These are phyloP conservation scores for Nephrotoma flavescens DNA, from an alignment of 2,888 invertebrate genomes.

Conservation along the genomic window DNA sequence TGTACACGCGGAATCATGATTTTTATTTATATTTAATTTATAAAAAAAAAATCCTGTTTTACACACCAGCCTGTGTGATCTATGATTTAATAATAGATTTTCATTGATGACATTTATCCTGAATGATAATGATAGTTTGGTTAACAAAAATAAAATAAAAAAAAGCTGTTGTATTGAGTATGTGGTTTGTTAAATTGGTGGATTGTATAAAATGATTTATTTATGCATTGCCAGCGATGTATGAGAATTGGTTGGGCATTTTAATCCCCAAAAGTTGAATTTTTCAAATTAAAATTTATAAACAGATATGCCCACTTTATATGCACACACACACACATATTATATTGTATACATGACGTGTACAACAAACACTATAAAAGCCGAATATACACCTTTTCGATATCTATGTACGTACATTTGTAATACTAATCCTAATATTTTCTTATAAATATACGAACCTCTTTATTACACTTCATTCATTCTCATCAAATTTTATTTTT, in stretches of 20 bases:
- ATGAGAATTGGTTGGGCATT: background rate
- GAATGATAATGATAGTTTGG: background rate
- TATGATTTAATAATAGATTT: background rate
- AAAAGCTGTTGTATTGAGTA: background rate
- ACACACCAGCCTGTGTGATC: background rate
- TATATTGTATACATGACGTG: background rate
- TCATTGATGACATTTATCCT: background rate
- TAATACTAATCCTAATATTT: background rate
- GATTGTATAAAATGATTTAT: background rate
- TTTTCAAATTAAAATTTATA: background rate
- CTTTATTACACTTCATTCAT: background rate
- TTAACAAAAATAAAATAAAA: background rate
- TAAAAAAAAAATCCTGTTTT: background rate
- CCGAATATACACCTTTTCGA: too few relatives aligned
- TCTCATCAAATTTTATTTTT: background rate
- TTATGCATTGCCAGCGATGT: background rate
- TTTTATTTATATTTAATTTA: background rate
- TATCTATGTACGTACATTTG: background rate
- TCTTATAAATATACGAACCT: background rate
- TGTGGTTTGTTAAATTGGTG: background rate
- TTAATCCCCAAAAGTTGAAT: background rate
- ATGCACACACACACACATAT: background rate
- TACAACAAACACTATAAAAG: background rate
- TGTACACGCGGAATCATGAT: background rate
- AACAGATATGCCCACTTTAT: background rate